phyloP scores from a whole-genome alignment of 2,888 invertebrate species.

The Tyria jacobaeae region DNA sequence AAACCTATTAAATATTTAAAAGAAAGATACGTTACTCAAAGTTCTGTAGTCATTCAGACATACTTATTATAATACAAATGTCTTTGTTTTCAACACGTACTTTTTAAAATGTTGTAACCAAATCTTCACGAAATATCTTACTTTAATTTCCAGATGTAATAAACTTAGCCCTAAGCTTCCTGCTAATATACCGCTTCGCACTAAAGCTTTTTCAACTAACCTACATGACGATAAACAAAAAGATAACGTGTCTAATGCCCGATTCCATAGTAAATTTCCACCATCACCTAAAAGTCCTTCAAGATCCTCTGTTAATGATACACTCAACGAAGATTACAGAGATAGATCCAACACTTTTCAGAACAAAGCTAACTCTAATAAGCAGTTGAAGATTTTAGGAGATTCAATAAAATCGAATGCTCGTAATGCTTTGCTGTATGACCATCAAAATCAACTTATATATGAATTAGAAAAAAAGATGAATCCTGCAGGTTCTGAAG shows the following conservation, averaged over 20 bases:
- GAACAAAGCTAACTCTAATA: constrained; percentile 17
- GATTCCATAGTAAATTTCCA: constrained; percentile 36
- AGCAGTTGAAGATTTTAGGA: constrained; percentile 32
- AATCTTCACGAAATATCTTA: constrained; percentile 17
- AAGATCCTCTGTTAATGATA: constrained; percentile 24
- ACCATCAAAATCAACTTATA: constrained; percentile 33
- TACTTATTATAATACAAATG: constrained; percentile 18
- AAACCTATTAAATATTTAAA: constrained; percentile 28
- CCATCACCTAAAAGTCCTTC: constrained; percentile 34
- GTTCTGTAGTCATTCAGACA: no score
- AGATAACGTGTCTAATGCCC: constrained; percentile 51
- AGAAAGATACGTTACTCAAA: constrained; percentile 9
- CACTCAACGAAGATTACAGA: constrained; percentile 31
- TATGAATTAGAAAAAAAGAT: constrained; percentile 40
- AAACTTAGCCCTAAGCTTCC: constrained; percentile 30
- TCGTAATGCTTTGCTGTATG: constrained; percentile 19
- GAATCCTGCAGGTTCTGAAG: neutral
- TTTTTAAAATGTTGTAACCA: neutral
- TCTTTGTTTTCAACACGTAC: neutral
- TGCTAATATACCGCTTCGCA: constrained; percentile 44
- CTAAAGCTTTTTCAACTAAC: constrained; percentile 50
- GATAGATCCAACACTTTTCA: constrained; percentile 47
- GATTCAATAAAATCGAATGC: constrained; percentile 26
- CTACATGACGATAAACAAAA: constrained; percentile 31
- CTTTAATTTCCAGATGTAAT: constrained; percentile 58